A percentile compares a stretch with the other conserved stretches of the same genome.
phyloP scores from a whole-genome alignment of 2,113 vertebrate genomes.

The Pavo muticus region DNA sequence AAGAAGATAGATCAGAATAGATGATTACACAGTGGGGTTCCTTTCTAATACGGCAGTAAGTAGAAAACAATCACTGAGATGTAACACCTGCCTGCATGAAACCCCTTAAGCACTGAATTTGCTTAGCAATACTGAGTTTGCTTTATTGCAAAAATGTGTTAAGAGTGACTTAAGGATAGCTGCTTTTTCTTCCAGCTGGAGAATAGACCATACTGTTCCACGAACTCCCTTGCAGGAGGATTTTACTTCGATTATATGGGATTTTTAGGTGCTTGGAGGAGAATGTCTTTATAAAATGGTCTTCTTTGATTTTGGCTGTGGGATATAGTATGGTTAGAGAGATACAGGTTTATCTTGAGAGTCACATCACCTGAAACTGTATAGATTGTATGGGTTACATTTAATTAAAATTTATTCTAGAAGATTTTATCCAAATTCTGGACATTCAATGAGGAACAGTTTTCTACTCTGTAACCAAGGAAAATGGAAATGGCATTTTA shows the following conservation, averaged over 20 bases:
- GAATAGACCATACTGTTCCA: neutral
- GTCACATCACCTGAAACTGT: neutral
- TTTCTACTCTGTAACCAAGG: neutral
- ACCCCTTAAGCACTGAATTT: neutral
- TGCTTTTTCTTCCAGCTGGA: neutral
- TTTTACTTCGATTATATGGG: neutral
- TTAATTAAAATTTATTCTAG: neutral
- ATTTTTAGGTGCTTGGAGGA: neutral
- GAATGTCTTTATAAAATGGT: neutral
- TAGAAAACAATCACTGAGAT: conserved; percentile 6
- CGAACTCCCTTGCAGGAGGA: neutral
- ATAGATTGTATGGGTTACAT: fast-evolving
- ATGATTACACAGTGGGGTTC: conserved; percentile 2
- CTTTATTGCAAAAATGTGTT: neutral
- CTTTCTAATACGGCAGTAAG: neutral
- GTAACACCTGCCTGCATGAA: neutral
- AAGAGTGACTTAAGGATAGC: neutral
- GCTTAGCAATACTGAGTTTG: neutral
- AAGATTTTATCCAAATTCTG: neutral
- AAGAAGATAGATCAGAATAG: neutral
- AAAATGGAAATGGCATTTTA: neutral
- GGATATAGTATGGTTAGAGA: neutral
- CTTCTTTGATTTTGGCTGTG: neutral
- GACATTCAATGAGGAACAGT: neutral
- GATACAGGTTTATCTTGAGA: neutral